phyloP scores from a whole-genome alignment of 2,888 invertebrate species.

The Muscina levida region DNA sequence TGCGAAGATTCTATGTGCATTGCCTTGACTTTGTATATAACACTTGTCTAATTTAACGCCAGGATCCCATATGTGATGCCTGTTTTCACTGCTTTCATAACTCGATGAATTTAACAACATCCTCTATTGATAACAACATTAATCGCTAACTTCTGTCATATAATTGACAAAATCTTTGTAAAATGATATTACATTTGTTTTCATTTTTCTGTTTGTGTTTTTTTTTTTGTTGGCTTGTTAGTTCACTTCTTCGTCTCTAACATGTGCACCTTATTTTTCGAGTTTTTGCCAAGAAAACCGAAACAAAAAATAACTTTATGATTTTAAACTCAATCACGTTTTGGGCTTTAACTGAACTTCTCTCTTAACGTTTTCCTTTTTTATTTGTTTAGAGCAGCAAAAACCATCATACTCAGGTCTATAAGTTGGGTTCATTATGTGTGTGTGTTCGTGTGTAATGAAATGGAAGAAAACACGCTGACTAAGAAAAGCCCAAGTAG shows the following conservation, averaged over 20 bases:
- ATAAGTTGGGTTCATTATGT: conserved; percentile 57
- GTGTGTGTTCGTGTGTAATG: conserved; percentile 43
- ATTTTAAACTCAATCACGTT: conserved; percentile 65
- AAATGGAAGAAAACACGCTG: conserved; percentile 22
- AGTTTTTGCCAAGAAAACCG: not conserved
- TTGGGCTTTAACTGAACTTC: conserved; percentile 14
- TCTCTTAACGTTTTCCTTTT: not conserved
- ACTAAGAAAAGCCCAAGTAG: not conserved
- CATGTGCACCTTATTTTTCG: not conserved
- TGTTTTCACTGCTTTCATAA: not conserved
- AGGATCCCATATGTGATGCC: no score
- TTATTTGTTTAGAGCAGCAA: conserved; percentile 33
- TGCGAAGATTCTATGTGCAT: no score
- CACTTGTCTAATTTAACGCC: no score
- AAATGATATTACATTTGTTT: not conserved
- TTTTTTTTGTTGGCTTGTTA: no score
- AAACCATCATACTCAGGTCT: conserved; percentile 10
- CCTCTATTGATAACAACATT: no score
- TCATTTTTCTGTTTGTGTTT: not conserved
- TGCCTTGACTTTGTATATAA: no score
- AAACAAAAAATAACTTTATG: conserved; percentile 45
- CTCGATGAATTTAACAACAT: not conserved
- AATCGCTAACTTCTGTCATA: not conserved
- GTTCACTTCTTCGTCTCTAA: not conserved
- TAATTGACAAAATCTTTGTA: not conserved